These are phyloP conservation scores for Styela clava DNA, from an alignment of 23 tunicate species.

Conservation along the genomic window DNA sequence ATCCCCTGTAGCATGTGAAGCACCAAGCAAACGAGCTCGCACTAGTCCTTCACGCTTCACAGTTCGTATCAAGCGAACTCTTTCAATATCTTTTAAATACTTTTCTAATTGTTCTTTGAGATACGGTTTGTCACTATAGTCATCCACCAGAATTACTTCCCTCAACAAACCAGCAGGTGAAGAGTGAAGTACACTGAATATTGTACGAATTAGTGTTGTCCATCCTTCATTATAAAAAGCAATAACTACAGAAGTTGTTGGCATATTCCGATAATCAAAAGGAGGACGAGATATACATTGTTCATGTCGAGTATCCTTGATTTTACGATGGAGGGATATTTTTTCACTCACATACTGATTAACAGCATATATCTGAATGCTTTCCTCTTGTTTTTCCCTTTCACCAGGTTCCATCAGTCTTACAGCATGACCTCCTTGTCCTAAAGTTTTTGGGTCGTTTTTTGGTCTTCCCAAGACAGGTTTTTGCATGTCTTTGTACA, in stretches of 20 bases:
- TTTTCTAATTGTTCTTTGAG: constrained; percentile 61
- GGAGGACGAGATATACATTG: constrained; percentile 65
- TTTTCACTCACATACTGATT: constrained; percentile 89
- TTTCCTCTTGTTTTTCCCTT: constrained; percentile 53
- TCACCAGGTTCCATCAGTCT: constrained; percentile 53
- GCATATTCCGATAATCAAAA: constrained; percentile 70
- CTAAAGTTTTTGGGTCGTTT: constrained; percentile 49
- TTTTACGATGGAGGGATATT: constrained; percentile 71
- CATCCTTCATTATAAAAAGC: constrained; percentile 90
- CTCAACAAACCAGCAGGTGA: constrained; percentile 65
- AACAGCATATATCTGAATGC: constrained; percentile 74
- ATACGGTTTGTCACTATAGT: constrained; percentile 75
- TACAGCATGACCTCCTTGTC: constrained; percentile 77
- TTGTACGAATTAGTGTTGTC: constrained; percentile 77
- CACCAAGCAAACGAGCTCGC: constrained; percentile 92
- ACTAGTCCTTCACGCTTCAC: constrained; percentile 91
- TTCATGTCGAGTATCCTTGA: constrained; percentile 69
- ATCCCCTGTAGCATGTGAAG: constrained; percentile 91
- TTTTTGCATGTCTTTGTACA: constrained; percentile 24
- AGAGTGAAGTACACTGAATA: constrained; percentile 77
- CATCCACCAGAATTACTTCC: constrained; percentile 84
- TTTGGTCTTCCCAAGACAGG: constrained; percentile 60
- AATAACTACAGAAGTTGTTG: constrained; percentile 77
- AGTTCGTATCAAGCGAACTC: constrained; percentile 93
- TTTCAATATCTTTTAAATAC: constrained; percentile 35